phyloP scores from a whole-genome alignment of 2,113 vertebrate genomes.

The Cinclus cinclus region DNA sequence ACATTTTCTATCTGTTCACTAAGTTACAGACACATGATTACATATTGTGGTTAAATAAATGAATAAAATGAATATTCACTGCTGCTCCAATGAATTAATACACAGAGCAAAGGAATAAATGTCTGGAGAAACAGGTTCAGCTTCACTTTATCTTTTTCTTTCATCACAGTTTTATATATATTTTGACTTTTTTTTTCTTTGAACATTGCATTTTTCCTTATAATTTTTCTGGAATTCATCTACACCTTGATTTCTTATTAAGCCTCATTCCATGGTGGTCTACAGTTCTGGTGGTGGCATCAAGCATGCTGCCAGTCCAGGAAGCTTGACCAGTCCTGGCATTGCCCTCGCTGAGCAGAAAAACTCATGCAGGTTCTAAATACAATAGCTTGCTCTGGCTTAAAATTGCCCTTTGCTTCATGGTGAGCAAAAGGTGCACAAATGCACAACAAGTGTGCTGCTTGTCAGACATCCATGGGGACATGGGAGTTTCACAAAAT shows the following conservation, averaged over 20 bases:
- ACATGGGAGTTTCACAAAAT: not conserved
- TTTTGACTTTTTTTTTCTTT: not conserved
- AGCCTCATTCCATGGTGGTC: not conserved
- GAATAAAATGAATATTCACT: not conserved
- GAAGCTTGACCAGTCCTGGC: not conserved
- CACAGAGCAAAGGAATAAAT: fast-evolving
- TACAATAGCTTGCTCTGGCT: not conserved
- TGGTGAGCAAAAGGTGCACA: fast-evolving
- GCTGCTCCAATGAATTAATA: not conserved
- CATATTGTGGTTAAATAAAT: not conserved
- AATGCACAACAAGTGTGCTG: not conserved
- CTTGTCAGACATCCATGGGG: not conserved
- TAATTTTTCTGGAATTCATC: not conserved
- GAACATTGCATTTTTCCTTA: not conserved
- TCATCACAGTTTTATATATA: not conserved
- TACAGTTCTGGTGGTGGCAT: not conserved
- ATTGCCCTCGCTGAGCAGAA: not conserved
- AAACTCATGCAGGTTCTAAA: not conserved
- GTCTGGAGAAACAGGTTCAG: not conserved
- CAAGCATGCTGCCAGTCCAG: not conserved
- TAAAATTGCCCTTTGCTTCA: not conserved
- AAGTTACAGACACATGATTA: not conserved
- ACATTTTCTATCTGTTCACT: not conserved
- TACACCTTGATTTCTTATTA: not conserved
- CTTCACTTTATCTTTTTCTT: not conserved